phyloP scores from a whole-genome alignment of 2,113 vertebrate species.

The Neotragus moschatus region DNA sequence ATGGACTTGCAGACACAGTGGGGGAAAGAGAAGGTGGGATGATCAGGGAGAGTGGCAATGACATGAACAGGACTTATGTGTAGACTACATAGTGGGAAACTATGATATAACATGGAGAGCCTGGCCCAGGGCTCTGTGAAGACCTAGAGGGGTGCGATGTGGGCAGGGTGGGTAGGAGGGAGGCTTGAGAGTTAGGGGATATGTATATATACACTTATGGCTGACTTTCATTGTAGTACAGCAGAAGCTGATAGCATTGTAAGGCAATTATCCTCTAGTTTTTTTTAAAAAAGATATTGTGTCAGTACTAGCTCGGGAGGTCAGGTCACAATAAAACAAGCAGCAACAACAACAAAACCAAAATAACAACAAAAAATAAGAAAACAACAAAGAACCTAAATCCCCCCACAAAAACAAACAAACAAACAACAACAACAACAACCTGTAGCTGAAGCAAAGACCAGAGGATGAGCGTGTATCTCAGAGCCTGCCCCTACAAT shows the following conservation, averaged over 20 bases:
- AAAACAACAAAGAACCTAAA: background rate
- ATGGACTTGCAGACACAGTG: background rate
- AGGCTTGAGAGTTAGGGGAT: background rate
- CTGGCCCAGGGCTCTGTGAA: background rate
- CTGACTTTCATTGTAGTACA: background rate
- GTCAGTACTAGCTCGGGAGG: background rate
- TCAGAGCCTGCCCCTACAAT: background rate
- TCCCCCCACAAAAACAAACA: background rate
- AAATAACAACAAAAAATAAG: background rate
- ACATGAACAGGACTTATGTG: fast-evolving
- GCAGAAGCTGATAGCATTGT: background rate
- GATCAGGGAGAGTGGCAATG: background rate
- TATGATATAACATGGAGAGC: background rate
- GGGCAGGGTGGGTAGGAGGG: background rate
- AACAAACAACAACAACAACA: no score
- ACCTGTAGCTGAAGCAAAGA: background rate
- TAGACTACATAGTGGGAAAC: background rate
- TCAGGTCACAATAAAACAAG: background rate
- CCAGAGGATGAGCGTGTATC: background rate
- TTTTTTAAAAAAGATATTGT: no score
- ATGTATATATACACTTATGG: background rate
- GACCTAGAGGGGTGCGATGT: background rate
- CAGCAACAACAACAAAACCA: background rate
- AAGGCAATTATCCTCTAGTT: background rate
- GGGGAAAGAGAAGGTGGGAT: background rate